Evolutionary conservation across 2,113 vertebrate species (phyloP).

Genomic region (Varanus komodoensis): DNA sequence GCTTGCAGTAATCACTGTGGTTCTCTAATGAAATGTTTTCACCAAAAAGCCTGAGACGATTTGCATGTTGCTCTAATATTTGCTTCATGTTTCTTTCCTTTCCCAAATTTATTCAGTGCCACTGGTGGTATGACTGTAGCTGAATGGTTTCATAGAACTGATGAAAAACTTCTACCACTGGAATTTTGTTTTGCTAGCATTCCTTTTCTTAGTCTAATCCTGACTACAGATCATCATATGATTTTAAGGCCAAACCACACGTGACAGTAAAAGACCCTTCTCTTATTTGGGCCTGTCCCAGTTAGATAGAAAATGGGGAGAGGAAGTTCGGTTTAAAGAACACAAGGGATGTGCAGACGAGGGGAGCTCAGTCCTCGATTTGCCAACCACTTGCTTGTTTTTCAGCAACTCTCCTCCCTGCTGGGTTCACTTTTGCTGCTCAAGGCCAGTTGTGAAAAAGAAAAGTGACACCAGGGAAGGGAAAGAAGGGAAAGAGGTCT

Average conservation of each 20-base stretch:
- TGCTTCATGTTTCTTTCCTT: conserved; percentile 6
- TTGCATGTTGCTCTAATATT: conserved; percentile 27
- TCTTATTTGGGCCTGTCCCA: not conserved
- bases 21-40: conserved; percentile 20
- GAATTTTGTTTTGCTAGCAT: not conserved
- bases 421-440: not conserved
- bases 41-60: not conserved
- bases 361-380: not conserved
- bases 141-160: not conserved
- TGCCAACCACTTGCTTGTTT: not conserved
- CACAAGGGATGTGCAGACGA: too few species aligned
- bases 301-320: not conserved
- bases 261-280: not conserved
- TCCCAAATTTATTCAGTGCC: not conserved
- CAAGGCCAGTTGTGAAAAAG: not conserved
- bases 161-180: not conserved
- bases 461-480: not conserved
- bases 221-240: not conserved
- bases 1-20: conserved; percentile 8
- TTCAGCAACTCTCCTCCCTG: not conserved
- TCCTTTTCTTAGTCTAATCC: not conserved
- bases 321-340: not conserved
- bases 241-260: not conserved
- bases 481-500: not conserved
- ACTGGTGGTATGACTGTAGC: not conserved